Conservation (phyloP, 1,140 invertebrate genomes). For the Drosophila melanogaster region Release_6_plus_ISO1_MT NT_033777.3:9004501-9005000, state of each 20-base stretch:
- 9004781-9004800: conserved; percentile 91
- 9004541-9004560: conserved; percentile 92
- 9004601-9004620: conserved; percentile 88
- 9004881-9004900: conserved; percentile 89
- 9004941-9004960: conserved; percentile 96
- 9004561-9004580: conserved; percentile 85
- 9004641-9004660: conserved; percentile 97
- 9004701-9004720: conserved; percentile 92
- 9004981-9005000: conserved; percentile 88
- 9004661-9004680: conserved; percentile 97
- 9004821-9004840: conserved; percentile 89
- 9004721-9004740: conserved; percentile 90
- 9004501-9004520: conserved; percentile 95
- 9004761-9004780: conserved; percentile 86
- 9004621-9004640: conserved; percentile 95
- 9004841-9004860: conserved; percentile 92
- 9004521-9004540: conserved; percentile 96
- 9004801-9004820: conserved; percentile 93
- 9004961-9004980: conserved; percentile 92
- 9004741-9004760: conserved; percentile 96
- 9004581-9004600: conserved; percentile 77
- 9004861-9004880: conserved; percentile 90
- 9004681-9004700: conserved; percentile 89
- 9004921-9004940: conserved; percentile 90
- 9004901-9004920: conserved; percentile 89